Evolutionary conservation across 2,797 vertebrate genomes (phyloP), one percentile per base, ranked within the genome.

Genomic region (Mallotus villosus): DNA sequence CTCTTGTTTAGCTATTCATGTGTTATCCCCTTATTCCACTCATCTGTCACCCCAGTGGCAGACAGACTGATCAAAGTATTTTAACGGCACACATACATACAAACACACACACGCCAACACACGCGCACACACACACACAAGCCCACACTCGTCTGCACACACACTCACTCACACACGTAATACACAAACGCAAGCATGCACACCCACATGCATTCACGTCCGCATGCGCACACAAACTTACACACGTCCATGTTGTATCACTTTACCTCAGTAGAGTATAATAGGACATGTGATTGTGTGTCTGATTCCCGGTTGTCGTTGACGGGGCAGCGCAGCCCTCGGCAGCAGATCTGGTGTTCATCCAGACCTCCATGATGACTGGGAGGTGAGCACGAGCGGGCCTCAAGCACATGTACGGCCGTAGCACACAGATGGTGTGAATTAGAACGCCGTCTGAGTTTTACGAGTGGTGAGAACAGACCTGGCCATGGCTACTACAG

Each of bases 11-110:
- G 58, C 67, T 70, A 68, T 62, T 64, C 62, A 3, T 49, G 53
- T 76, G 62, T 82, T 75, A 59, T 77, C 59, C 70, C 32, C 65
- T 67, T 64, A 74, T 78, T 74, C 73, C 73, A 32, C 67, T 78
- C 53, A 73, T 34, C 32, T 34, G 32, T 34, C 32, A 34, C 32
- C 32, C 32, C 32, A 34, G 32, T 34, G 32, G 32, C 32, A 34
- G 32, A 34, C 32, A 34, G 32, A 34, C 0, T 6, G 5, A 34
- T 34, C 32, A 34, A 34, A 8, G 32, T 2, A 8, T 34, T 34
- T 34, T 34, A 34, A 34, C 32, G 8, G 32, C 32, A 8, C 32
- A 34, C 32, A 34, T 34, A 34, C 8, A 34, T 34, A 34, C 7
- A 34, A 34, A 34, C 32, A 34, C 5, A 8, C 6, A 34, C 65